These are phyloP conservation scores for Megastigmus dorsalis DNA, from an alignment of 2,888 invertebrate species.

Conservation along the genomic window DNA sequence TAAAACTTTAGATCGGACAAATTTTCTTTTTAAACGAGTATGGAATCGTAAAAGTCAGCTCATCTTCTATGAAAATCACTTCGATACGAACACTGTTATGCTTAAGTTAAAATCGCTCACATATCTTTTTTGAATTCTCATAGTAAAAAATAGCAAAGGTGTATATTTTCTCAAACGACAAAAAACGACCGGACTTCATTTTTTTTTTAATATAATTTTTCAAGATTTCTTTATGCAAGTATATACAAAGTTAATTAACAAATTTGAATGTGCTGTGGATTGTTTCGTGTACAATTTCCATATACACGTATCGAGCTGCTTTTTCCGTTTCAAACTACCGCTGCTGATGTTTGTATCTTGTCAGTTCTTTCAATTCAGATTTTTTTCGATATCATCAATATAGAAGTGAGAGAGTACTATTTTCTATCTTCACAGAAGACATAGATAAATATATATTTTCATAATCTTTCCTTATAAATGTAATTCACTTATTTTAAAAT, in stretches of 20 bases:
- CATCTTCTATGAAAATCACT: constrained; percentile 54
- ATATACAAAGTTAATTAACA: constrained; percentile 55
- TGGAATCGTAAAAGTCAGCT: constrained; percentile 50
- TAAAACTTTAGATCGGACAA: constrained; percentile 45
- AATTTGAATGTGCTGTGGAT: constrained; percentile 52
- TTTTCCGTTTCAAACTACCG: constrained; percentile 65
- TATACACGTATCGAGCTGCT: constrained; percentile 57
- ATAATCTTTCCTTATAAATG: constrained; percentile 75
- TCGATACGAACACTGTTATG: constrained; percentile 47
- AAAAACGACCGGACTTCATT: constrained; percentile 52
- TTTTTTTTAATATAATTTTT: constrained; percentile 50
- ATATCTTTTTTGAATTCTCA: constrained; percentile 48
- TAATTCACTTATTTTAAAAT: constrained; percentile 74
- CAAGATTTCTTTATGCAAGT: constrained; percentile 49
- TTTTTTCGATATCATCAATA: constrained; percentile 69
- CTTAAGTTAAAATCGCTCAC: constrained; percentile 50
- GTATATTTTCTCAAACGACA: constrained; percentile 48
- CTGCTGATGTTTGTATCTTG: constrained; percentile 66
- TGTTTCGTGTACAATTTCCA: constrained; percentile 43
- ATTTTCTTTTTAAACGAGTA: constrained; percentile 44
- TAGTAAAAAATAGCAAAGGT: constrained; percentile 52
- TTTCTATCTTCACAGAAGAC: constrained; percentile 76
- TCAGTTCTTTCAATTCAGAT: constrained; percentile 58
- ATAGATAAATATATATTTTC: constrained; percentile 76
- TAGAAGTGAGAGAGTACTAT: constrained; percentile 74